Evolutionary conservation across 2,888 invertebrate species (phyloP), one percentile per base, ranked within the genome.

Genomic region (Hipparchia semele): DNA sequence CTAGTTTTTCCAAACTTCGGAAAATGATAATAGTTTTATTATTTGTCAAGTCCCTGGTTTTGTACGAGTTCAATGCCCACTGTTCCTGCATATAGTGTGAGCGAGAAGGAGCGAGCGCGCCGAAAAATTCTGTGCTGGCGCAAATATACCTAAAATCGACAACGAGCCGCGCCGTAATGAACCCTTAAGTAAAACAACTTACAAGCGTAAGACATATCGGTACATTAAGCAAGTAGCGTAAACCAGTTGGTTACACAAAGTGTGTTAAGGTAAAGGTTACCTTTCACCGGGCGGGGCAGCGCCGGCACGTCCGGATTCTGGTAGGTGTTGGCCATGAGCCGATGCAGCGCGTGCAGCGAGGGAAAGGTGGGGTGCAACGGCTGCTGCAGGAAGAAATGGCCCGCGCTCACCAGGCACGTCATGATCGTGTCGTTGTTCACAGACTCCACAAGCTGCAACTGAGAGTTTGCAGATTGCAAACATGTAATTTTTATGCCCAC

Each of bases 281-380:
- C 96, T 92, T 95, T 95, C 80, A 97, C 95, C 73, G 97, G 96
- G 82, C 96, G 94, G 49, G 98, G 98, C 83, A 99, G 92, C 77
- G 96, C 89, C 56, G 99, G 99, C 62, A 98, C 96, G 77, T 96
- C 96, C 73, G 96, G 95, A 80, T 95, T 95, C 77, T 95, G 95
- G 91, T 99, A 99, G 77, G 97, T 96, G 75, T 95, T 94, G 80
- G 96, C 96, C 97, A 99, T 98, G 86, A 95, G 96, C 80, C 95
- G 95, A 87, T 97, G 97, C 80, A 99, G 95, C 75, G 96, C 94
- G 83, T 96, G 96, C 80, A 99, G 95, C 73, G 96, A 96, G 23
- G 97, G 97, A 94, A 97, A 98, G 62, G 98, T 96, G 6, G 99
- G 99, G 94, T 99, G 99, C 74, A 98, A 96, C 3, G 98, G 99